A percentile compares a stretch with the other conserved stretches of the same genome.
These are phyloP conservation scores for Drosophila seguyi DNA, from an alignment of 1,140 invertebrate species.

Conservation along the genomic window DNA sequence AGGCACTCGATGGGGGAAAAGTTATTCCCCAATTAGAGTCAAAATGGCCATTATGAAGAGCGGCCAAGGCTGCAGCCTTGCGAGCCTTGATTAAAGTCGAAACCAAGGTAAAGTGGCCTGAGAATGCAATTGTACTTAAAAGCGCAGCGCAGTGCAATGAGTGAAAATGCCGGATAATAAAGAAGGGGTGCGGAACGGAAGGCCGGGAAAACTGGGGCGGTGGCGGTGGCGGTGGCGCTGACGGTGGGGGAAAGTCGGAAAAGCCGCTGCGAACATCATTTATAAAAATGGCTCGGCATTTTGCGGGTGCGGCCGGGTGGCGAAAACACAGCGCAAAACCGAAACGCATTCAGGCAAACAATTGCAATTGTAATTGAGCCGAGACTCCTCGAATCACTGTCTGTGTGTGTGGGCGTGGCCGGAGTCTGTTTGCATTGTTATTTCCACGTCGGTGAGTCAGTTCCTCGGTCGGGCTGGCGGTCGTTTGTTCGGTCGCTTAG, in stretches of 20 bases:
- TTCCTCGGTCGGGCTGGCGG: constrained; percentile 22
- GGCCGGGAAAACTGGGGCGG: not conserved
- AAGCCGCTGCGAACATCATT: constrained; percentile 71
- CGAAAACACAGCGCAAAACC: constrained; percentile 60
- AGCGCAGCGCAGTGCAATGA: constrained; percentile 41
- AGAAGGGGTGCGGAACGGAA: constrained; percentile 6
- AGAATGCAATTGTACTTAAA: constrained; percentile 67
- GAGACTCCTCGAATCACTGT: constrained; percentile 66
- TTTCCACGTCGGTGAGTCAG: constrained; percentile 56
- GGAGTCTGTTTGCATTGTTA: constrained; percentile 79
- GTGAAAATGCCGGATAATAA: constrained; percentile 52
- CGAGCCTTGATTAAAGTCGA: constrained; percentile 69
- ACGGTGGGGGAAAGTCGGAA: constrained; percentile 14
- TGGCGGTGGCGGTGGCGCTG: too few relatives aligned
- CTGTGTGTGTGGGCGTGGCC: constrained; percentile 35
- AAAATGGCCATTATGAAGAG: constrained; percentile 13
- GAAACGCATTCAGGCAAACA: constrained; percentile 83
- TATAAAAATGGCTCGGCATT: constrained; percentile 72
- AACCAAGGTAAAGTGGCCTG: constrained; percentile 52
- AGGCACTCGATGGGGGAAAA: constrained; percentile 9
- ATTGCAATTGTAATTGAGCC: constrained; percentile 84
- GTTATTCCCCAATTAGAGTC: constrained; percentile 36
- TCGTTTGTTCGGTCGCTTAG: constrained; percentile 72
- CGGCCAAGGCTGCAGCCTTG: constrained; percentile 46
- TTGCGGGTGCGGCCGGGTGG: constrained; percentile 56